phyloP scores from a whole-genome alignment of 2,113 vertebrate genomes.

The Sinocyclocheilus grahami region DNA sequence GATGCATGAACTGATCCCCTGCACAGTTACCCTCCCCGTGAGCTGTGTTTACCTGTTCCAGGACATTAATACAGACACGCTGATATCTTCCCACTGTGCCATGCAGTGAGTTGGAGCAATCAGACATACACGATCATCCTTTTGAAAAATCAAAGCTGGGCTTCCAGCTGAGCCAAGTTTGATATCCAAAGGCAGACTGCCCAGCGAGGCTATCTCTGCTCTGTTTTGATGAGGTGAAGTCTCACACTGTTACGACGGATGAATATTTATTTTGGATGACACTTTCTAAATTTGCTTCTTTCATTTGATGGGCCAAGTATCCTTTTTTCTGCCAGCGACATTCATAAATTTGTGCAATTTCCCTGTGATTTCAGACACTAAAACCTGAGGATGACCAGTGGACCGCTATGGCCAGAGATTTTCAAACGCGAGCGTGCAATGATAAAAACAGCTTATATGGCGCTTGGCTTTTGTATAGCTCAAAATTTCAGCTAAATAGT shows the following conservation, averaged over 20 bases:
- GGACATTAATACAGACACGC: slow-evolving; percentile 12
- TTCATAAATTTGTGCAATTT: background rate
- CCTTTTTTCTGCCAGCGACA: background rate
- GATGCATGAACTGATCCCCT: background rate
- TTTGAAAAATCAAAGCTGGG: slow-evolving; percentile 43
- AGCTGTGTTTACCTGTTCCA: slow-evolving; percentile 29
- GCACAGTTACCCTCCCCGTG: background rate
- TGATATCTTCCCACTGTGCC: slow-evolving; percentile 16
- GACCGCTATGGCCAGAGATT: background rate
- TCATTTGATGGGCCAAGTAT: background rate
- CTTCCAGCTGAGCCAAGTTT: slow-evolving; percentile 27
- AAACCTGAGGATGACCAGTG: background rate
- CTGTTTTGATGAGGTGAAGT: slow-evolving; percentile 39
- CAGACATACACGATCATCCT: slow-evolving; percentile 39
- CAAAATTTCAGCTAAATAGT: background rate
- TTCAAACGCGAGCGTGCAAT: background rate
- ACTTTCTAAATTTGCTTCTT: slow-evolving; percentile 10
- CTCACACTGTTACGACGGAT: background rate
- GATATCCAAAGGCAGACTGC: slow-evolving; percentile 36
- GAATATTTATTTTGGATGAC: slow-evolving; percentile 31
- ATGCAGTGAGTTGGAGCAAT: slow-evolving; percentile 32
- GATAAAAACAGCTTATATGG: background rate
- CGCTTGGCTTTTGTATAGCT: slow-evolving; percentile 1
- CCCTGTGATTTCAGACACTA: background rate
- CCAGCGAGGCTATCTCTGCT: slow-evolving; percentile 10